Conservation (phyloP, 2,888 invertebrate species). For the Plagiodera versicolora region DNA sequence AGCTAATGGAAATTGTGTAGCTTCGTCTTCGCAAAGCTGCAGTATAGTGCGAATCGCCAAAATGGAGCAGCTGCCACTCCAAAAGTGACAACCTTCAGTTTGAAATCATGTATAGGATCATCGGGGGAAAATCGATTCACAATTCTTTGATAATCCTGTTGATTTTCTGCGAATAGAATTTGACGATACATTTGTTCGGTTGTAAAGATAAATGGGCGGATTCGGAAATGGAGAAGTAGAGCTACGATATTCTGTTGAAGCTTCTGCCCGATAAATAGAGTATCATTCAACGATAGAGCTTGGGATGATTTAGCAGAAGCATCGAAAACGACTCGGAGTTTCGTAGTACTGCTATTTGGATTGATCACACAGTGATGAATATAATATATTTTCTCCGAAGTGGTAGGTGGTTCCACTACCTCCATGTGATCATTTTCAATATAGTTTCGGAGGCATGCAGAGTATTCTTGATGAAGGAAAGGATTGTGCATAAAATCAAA, state of each 20-base stretch:
- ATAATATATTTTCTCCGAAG: background rate
- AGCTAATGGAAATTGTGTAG: background rate
- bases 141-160: background rate
- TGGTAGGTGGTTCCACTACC: background rate
- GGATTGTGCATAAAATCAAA: constrained; percentile 5
- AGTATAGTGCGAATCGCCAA: background rate
- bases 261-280: background rate
- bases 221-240: constrained; percentile 5
- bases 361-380: constrained; percentile 7
- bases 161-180: background rate
- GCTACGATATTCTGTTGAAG: constrained; percentile 8
- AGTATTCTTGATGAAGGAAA: background rate
- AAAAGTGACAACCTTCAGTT: too few relatives aligned
- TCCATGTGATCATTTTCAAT: constrained; percentile 2
- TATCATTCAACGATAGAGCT: constrained; percentile 9
- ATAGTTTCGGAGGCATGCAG: background rate
- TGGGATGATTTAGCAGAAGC: constrained; percentile 4
- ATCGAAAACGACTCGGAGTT: constrained; percentile 7
- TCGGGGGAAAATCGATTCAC: background rate
- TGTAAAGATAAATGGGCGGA: background rate
- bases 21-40: background rate
- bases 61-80: too few relatives aligned
- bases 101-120: constrained; percentile 1
- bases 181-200: constrained; percentile 8
- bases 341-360: constrained; percentile 3